Evolutionary conservation across 37 sponge, comb jelly and placozoan genomes (phyloP).

Genomic region (Cladorhizidae sp.): DNA sequence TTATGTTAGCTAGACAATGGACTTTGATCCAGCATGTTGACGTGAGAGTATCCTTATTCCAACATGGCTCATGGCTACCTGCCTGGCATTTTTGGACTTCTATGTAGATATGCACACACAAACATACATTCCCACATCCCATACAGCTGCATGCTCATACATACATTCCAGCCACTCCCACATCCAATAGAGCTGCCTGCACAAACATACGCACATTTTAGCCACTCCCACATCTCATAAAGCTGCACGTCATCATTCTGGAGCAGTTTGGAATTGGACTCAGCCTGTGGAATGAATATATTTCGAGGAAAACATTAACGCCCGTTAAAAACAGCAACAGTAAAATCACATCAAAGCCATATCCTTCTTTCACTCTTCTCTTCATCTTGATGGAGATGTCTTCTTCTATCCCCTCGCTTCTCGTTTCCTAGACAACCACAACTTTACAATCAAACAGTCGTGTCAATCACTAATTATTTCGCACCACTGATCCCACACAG

Average conservation of each 20-base stretch:
- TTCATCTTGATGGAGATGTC: constrained; percentile 77
- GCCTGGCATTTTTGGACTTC: no score
- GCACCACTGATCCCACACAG: background rate
- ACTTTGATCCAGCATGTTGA: no score
- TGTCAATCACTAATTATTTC: background rate
- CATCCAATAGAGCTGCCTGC: no score
- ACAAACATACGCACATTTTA: constrained; percentile 24
- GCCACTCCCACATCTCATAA: constrained; percentile 37
- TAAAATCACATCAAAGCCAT: constrained; percentile 75
- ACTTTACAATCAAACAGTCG: background rate
- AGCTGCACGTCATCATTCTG: constrained; percentile 14
- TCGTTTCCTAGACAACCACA: background rate
- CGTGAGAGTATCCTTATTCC: no score
- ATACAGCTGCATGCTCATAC: no score
- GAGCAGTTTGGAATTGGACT: constrained; percentile 22
- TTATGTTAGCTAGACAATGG: no score
- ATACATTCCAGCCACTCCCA: no score
- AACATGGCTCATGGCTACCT: no score
- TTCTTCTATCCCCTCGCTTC: constrained; percentile 1
- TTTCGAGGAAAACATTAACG: background rate
- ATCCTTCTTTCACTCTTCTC: constrained; percentile 55
- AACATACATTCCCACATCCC: no score
- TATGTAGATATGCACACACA: no score
- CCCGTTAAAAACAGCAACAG: background rate
- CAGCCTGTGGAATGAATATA: constrained; percentile 10